Base-by-base conservation (phyloP, 1,140 invertebrate species). In the Drosophila repleta region DNA sequence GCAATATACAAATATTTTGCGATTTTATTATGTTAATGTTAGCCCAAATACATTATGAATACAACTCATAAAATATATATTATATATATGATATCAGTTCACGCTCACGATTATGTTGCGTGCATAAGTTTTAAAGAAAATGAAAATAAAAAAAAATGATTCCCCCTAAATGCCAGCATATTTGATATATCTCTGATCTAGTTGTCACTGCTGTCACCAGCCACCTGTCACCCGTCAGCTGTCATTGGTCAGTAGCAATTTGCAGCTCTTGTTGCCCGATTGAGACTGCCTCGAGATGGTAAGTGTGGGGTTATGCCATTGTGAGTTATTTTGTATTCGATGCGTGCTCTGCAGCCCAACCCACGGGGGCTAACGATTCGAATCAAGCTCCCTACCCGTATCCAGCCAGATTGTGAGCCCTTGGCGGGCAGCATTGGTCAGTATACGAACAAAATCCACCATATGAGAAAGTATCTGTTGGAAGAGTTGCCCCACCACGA, bases 1-100 rank as follows among this genome's bases (percentile, higher is more conserved):
- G 77, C 62, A 77, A 76, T 82, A 73, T 49, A 29, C 51, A 63
- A 80, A 63, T 83, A 79, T 76, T 84, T 76, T 75, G 37, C 66
- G 72, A 63, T 52, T 84, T 84, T 76, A 55, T 84, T 76, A 55
- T 57, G 75, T 83, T 79, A 60, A 83, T 70, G 46, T 73, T 83
- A 84, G 72, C 63, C 58, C 62, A 79, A 83, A 82, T 80, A 73
- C 69, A 53, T 64, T 17, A 43, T 18, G 39, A 15, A 43, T 43
- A 43, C 39, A 41, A n/a, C 4, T 39, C 15, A 41, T 5, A 41
- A 41, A 18, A 43, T 41, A 41, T n/a, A 41, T 8, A 29, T 29
- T 35, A 11, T 0, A 35, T 11, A 13, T 35, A 35, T 35, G 32
- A 68, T 77, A 76, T 52, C 51, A 55, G 24, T 58, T 52, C 49